Conservation (phyloP, 1,140 invertebrate genomes). For the Chionoecetes opilio region DNA sequence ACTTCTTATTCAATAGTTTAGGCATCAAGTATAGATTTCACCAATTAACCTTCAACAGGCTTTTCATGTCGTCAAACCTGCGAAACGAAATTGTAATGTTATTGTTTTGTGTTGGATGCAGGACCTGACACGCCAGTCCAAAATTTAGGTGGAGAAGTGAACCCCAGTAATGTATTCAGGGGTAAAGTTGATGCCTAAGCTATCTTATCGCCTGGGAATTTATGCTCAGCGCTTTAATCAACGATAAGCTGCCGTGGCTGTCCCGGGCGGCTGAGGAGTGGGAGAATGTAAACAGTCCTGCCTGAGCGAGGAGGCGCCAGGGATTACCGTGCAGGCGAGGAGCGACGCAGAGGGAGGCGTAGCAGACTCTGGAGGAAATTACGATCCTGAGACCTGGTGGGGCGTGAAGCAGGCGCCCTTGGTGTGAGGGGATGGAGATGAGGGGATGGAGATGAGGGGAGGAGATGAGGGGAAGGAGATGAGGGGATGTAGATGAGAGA, state of each 20-base stretch:
- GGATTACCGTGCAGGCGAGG: not conserved
- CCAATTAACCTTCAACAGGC: too few relatives aligned
- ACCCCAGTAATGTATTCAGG: not conserved
- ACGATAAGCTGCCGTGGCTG: slow-evolving; percentile 1
- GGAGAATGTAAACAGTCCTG: slow-evolving; percentile 15
- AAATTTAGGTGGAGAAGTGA: not conserved
- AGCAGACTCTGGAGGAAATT: not conserved
- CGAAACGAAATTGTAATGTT: too few relatives aligned
- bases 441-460: too few relatives aligned
- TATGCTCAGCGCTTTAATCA: not conserved
- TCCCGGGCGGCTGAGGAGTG: slow-evolving; percentile 12
- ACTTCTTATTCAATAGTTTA: too few relatives aligned
- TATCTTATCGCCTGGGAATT: not conserved
- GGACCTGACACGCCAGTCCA: too few relatives aligned
- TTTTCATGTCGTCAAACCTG: too few relatives aligned
- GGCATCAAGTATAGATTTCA: too few relatives aligned
- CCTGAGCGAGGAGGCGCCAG: slow-evolving; percentile 12
- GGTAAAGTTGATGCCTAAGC: slow-evolving; percentile 16
- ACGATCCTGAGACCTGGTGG: not conserved
- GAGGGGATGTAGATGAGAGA: too few relatives aligned
- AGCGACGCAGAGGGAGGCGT: not conserved
- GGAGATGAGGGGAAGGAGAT: too few relatives aligned
- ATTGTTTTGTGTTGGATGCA: too few relatives aligned
- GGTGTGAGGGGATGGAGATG: not conserved
- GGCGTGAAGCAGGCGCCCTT: slow-evolving; percentile 12